Percentiles rank a stretch among this genome's conserved stretches.
These are phyloP conservation scores for Aldrovandia affinis DNA, from an alignment of 2,797 vertebrate genomes.

Conservation along the genomic window DNA sequence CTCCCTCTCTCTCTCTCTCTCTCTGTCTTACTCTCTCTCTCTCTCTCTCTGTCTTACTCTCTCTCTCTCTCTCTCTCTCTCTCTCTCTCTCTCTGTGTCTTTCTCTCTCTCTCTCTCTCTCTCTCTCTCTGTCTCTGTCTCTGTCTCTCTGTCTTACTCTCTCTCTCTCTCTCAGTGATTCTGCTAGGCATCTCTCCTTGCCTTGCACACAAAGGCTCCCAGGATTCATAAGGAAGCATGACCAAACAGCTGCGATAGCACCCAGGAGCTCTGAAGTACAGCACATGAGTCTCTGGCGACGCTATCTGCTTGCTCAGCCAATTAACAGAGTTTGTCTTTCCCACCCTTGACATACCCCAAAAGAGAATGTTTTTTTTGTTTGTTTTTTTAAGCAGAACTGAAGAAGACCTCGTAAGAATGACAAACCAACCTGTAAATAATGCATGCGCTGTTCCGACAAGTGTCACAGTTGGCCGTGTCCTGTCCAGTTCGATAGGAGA, in stretches of 20 bases:
- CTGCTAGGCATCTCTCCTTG: background rate
- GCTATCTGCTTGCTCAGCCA: background rate
- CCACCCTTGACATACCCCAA: constrained; percentile 21
- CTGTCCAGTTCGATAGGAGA: constrained; percentile 98
- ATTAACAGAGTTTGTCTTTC: background rate
- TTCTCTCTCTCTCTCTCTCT: background rate
- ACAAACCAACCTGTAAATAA: constrained; percentile 93
- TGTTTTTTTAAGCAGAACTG: background rate
- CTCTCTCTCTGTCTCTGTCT: background rate
- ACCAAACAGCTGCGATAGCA: background rate
- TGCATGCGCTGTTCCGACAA: constrained; percentile 98
- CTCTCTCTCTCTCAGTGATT: background rate
- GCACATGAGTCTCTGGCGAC: background rate
- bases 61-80: constrained; percentile 39
- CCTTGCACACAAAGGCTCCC: background rate
- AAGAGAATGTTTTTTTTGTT: constrained; percentile 46
- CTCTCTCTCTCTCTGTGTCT: constrained; percentile 39
- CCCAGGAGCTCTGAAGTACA: no score
- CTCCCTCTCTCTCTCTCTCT: constrained; percentile 38
- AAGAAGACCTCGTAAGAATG: background rate
- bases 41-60: constrained; percentile 24
- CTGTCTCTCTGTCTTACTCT: background rate
- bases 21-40: constrained; percentile 45
- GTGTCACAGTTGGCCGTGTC: constrained; percentile 99
- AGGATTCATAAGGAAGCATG: no score